A percentile compares a stretch with the other conserved stretches of the same genome.
phyloP scores from a whole-genome alignment of 2,888 invertebrate species.

The Rhodophaea formosa region DNA sequence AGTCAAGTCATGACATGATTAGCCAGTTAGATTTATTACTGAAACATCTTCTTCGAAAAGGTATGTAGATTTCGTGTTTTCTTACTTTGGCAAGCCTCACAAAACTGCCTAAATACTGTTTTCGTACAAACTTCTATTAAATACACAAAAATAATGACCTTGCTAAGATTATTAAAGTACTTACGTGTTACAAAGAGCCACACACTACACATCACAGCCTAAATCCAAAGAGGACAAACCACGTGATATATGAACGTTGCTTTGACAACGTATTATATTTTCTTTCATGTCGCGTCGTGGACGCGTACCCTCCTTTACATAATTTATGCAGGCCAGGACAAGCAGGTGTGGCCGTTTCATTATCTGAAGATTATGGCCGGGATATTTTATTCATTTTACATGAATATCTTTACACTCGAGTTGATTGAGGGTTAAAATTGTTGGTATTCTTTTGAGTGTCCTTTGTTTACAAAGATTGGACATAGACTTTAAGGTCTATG shows the following conservation, averaged over 20 bases:
- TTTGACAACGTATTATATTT: conserved; percentile 18
- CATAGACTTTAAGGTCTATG: too few relatives aligned
- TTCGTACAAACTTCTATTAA: too few relatives aligned
- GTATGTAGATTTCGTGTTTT: too few relatives aligned
- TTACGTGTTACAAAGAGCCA: too few relatives aligned
- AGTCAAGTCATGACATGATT: too few relatives aligned
- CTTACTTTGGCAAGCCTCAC: too few relatives aligned
- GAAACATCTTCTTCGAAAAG: too few relatives aligned
- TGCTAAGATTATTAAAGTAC: too few relatives aligned
- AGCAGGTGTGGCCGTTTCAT: conserved; percentile 28
- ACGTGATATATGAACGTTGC: neutral
- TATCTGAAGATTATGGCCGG: conserved; percentile 14
- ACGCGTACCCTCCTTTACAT: conserved; percentile 34
- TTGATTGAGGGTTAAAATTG: neutral
- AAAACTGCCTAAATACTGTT: too few relatives aligned
- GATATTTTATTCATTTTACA: conserved; percentile 8
- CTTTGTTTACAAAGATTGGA: too few relatives aligned
- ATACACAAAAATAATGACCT: too few relatives aligned
- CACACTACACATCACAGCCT: neutral
- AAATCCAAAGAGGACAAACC: neutral
- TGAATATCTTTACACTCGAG: conserved; percentile 1
- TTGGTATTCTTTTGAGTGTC: neutral
- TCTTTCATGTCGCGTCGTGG: conserved; percentile 12
- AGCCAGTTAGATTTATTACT: too few relatives aligned
- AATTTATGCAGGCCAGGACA: conserved; percentile 37